A percentile compares a stretch with the other conserved stretches of the same genome.
These are phyloP conservation scores for Eremobia ochroleuca DNA, from an alignment of 2,888 invertebrate genomes.

Conservation along the genomic window DNA sequence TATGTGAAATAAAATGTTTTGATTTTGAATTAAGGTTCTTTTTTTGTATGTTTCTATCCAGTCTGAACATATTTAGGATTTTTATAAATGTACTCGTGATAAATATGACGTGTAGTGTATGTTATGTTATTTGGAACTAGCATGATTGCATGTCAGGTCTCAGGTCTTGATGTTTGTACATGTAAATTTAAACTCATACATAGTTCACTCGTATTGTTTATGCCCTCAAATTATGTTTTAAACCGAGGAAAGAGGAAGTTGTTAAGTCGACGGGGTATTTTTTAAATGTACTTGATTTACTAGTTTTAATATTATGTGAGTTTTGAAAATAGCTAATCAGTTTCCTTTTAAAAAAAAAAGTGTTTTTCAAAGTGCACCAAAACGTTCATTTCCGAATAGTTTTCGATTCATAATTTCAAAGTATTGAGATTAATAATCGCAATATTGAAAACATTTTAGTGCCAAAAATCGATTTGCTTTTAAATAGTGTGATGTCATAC, in stretches of 20 bases:
- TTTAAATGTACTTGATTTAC: no score
- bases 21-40: no score
- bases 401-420: not conserved
- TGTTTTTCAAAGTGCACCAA: not conserved
- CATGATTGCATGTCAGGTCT: not conserved
- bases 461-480: slow-evolving; percentile 12
- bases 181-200: not conserved
- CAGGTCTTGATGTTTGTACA: not conserved
- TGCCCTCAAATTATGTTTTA: no score
- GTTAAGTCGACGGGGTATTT: no score
- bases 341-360: not conserved
- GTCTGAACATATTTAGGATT: not conserved
- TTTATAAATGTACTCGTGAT: not conserved
- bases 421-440: slow-evolving; percentile 7
- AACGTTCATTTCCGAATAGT: not conserved
- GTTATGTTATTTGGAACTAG: not conserved
- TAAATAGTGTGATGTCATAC: no score
- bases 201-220: not conserved
- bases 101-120: no score
- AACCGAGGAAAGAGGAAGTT: no score
- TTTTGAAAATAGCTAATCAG: no score
- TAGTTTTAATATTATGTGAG: no score
- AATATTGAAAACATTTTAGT: slow-evolving; percentile 24
- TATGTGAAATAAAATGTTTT: no score
- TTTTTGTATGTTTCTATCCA: not conserved